Base-by-base conservation (phyloP, 1,140 invertebrate genomes). In the Drosophila yakuba region DNA sequence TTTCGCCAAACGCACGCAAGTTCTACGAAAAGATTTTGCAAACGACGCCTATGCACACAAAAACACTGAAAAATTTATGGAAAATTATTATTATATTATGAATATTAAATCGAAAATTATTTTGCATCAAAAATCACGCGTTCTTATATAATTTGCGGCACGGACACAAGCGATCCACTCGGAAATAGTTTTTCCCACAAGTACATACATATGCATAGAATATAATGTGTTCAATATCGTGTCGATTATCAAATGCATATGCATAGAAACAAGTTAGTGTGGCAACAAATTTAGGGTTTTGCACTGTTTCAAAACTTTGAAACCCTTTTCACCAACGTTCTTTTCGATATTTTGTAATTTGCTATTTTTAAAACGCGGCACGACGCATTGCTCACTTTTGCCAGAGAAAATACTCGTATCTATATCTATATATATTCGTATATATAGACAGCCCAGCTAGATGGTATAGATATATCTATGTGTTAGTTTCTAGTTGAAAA, bases 321-420 rank as follows among this genome's bases (percentile, higher is more conserved):
- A 85, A 72, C 63, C 83, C 61, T 85, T 85, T 73, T 76, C 72
- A 83, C 48, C 69, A 69, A 72, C 67, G 59, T 88, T 89, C 80
- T 50, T 60, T 67, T 68, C 61, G 64, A 58, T 78, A 80, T 88
- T 89, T 84, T 88, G 84, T 88, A 88, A 88, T 83, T 90, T 80
- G 77, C 84, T 88, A 88, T 88, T 88, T 55, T 38, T 88, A 88
- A 84, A 84, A 48, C 77, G 80, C 84, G 80, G 63, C 76, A 83
- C 80, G 57, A 69, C 77, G 83, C 83, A 86, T 88, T 79, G 83
- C 83, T 88, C 84, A 88, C 83, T 88, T 88, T 88, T 88, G 84
- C 84, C 57, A 68, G 80, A 78, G 84, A 83, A 81, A 86, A 86
- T 76, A 74, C 63, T 68, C 78, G 69, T 81, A 86, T 88, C 77